Evolutionary conservation across 2,888 invertebrate species (phyloP), one percentile per base, ranked within the genome.

Genomic region (Mythimna albipuncta): DNA sequence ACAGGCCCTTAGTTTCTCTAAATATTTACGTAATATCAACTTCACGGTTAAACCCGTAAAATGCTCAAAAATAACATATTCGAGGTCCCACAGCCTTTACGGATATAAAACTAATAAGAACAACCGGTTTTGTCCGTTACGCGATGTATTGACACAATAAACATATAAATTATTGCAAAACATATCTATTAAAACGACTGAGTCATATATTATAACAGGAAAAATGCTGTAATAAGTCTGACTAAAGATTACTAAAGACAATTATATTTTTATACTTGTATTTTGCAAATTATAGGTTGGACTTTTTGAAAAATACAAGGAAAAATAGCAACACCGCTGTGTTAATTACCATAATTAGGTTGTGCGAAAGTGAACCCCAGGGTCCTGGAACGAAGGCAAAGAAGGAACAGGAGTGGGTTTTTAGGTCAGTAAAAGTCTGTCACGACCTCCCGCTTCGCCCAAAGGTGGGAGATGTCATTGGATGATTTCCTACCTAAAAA

Each of bases 71-170:
- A 13, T 76, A 50, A 68, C 62, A n/a, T 75, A 63, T 70, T 26
- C 10, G 9, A 66, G 32, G 55, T 85, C 74, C 6, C 85, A 85
- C 70, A 77, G 73, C 77, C 85, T 89, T 87, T 84, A 87, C 84
- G 86, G 82, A 75, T 75, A 82, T 83, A 61, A 79, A 81, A 85
- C 68, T 55, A 77, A 72, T 64, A 78, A 77, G 44, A 62, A 65
- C 58, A 58, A 81, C 86, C 73, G 77, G 79, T 83, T 85, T 80
- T 61, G 41, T 72, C 32, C 32, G 71, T 75, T 70, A 78, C 63
- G 73, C 65, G 75, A 72, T 69, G 58, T 76, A 64, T 59, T 19
- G 26, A 82, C 61, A 72, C 70, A 75, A 76, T 71, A 70, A 70
- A 68, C 47, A n/a, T 63, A 70, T 59, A 61, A 69, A 71, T 68